These are phyloP conservation scores for Copidosoma aretas DNA, from an alignment of 2,888 invertebrate genomes.

Conservation along the genomic window DNA sequence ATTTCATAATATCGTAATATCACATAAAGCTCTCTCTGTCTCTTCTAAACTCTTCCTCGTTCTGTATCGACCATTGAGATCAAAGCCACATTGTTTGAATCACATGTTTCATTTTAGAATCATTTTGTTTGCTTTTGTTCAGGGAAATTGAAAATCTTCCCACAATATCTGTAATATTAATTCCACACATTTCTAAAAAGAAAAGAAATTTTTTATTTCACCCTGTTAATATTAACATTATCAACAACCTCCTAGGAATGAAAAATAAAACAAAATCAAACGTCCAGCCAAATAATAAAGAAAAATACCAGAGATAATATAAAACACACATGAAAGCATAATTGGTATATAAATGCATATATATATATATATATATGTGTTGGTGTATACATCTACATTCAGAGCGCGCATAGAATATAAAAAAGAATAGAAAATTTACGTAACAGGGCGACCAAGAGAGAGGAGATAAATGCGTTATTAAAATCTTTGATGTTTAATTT, in stretches of 20 bases:
- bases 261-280: neutral
- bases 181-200: neutral
- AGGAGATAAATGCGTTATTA: conserved; percentile 1
- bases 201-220: neutral
- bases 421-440: neutral
- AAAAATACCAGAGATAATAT: neutral
- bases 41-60: neutral
- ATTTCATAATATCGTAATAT: neutral
- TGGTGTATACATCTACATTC: no score
- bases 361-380: no score
- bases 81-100: neutral
- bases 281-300: neutral
- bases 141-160: neutral
- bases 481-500: conserved; percentile 32
- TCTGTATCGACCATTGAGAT: neutral
- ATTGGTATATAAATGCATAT: no score
- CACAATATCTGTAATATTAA: conserved; percentile 8
- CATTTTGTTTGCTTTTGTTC: neutral
- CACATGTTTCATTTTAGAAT: neutral
- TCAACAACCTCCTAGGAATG: conserved; percentile 1
- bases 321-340: neutral
- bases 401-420: no score
- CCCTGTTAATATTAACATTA: neutral
- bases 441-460: neutral
- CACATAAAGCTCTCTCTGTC: neutral